phyloP scores from a whole-genome alignment of 2,113 vertebrate genomes.

The Tachycineta bicolor region DNA sequence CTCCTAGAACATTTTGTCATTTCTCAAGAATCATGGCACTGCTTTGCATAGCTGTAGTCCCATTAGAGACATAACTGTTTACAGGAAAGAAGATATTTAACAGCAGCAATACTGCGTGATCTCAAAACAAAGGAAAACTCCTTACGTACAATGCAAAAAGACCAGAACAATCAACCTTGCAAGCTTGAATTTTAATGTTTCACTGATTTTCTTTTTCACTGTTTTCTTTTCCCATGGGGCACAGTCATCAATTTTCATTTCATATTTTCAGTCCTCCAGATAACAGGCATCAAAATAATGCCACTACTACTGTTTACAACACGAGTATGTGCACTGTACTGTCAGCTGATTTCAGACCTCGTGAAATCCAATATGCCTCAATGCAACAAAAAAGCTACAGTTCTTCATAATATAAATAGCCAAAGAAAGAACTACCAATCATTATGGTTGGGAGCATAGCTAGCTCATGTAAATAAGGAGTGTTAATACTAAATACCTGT shows the following conservation, averaged over 20 bases:
- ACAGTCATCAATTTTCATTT: neutral
- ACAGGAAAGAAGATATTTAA: neutral
- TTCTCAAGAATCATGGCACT: neutral
- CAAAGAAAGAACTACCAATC: conserved; percentile 51
- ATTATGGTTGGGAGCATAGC: neutral
- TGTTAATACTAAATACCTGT: neutral
- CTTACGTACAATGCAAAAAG: neutral
- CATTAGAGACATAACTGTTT: neutral
- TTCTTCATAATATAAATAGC: conserved; percentile 35
- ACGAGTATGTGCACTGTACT: neutral
- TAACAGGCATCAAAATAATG: neutral
- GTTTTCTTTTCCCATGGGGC: neutral
- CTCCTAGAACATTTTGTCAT: neutral
- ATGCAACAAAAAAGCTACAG: neutral
- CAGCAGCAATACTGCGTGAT: neutral
- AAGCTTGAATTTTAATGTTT: neutral
- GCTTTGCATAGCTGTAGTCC: neutral
- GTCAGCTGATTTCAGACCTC: conserved; percentile 49
- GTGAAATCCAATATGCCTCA: conserved; percentile 41
- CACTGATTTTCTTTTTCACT: neutral
- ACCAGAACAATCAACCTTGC: neutral
- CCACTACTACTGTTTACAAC: neutral
- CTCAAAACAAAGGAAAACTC: neutral
- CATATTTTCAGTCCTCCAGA: neutral
- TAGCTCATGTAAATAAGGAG: neutral